Evolutionary conservation across 2,888 invertebrate species (phyloP), one percentile per base, ranked within the genome.

Genomic region (Mythimna impura): DNA sequence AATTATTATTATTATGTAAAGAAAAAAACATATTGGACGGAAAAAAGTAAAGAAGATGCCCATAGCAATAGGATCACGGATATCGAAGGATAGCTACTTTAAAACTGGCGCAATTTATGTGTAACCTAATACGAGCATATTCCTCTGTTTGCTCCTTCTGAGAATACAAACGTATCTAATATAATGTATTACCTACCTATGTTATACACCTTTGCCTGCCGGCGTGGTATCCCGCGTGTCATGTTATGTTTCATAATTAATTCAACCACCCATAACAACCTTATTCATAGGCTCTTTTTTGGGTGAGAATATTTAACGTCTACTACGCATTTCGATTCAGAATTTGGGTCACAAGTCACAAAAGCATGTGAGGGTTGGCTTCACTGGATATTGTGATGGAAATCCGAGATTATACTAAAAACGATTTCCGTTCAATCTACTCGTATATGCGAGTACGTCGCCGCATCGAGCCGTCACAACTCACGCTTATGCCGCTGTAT

Each of bases 401-500:
- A 81, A 84, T 77, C 54, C 64, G 70, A 83, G 84, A 86, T 86
- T 83, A 84, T 78, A 77, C 71, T 80, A 76, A 83, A 73, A 82
- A 61, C 67, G 82, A 86, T 86, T 86, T 86, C 82, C 82, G 83
- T 85, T 84, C 85, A 86, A 86, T 86, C 67, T 85, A 83, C 76
- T n/a, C n/a, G 2, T 25, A 25, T 25, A 78, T 69, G 50, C 30
- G 71, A 64, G 60, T 65, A 71, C 55, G 52, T 60, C 54, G 70
- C 17, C 60, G 64, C 22, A 40, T 47, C 17, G 50, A 55, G 71
- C 69, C 58, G 73, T 60, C 80, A 69, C 60, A 55, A 66, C 43
- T 68, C 74, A 60, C 66, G 71, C 75, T 73, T 75, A 58, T 83
- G 81, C 64, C 60, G 69, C 47, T 25, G 60, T 71, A 57, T 78